Conservation (phyloP, 1,140 invertebrate genomes). For the Helicoverpa armigera region DNA sequence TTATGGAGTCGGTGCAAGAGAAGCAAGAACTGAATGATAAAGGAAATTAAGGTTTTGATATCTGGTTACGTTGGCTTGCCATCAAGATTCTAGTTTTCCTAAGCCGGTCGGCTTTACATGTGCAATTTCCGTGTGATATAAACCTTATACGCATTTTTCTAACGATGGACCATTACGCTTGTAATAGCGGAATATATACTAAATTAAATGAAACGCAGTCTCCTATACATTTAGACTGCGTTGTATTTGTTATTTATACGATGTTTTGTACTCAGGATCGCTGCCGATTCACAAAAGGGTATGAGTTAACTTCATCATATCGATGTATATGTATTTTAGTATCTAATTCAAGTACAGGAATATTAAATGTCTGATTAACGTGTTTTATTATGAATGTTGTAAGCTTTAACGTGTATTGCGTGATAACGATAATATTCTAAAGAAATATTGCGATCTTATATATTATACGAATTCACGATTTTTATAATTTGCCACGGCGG, state of each 20-base stretch:
- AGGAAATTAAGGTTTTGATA: not conserved
- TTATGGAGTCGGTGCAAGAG: not conserved
- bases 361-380: constrained; percentile 6
- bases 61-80: not conserved
- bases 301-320: not conserved
- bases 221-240: not conserved
- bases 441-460: not conserved
- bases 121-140: constrained; percentile 31
- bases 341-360: constrained; percentile 11
- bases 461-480: not conserved
- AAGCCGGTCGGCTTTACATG: constrained; percentile 4
- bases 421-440: constrained; percentile 16
- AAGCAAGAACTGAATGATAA: not conserved
- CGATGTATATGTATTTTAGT: constrained; percentile 6
- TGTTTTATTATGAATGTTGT: constrained; percentile 19
- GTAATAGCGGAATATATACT: constrained; percentile 7
- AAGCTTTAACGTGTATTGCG: constrained; percentile 15
- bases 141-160: constrained; percentile 6
- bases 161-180: constrained; percentile 7
- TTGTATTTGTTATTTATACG: not conserved
- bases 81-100: not conserved
- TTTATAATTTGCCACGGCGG: not conserved
- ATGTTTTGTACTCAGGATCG: not conserved
- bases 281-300: not conserved
- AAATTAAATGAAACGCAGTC: constrained; percentile 5